Conservation (phyloP, 2,797 vertebrate species). For the Arvicola amphibius region DNA sequence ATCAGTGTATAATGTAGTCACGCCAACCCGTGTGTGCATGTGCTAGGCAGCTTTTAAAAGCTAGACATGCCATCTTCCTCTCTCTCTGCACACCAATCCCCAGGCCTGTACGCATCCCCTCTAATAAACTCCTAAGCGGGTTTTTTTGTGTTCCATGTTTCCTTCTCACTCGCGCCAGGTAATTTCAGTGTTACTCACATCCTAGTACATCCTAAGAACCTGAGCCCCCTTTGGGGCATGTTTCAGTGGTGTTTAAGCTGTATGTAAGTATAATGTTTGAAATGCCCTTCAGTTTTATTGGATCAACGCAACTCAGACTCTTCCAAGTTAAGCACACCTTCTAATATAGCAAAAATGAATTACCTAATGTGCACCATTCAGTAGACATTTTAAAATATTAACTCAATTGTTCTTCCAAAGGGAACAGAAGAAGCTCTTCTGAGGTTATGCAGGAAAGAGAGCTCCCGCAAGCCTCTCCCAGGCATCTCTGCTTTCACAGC, state of each 20-base stretch:
- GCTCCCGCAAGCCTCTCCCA: neutral
- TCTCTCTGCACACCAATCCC: too few species aligned
- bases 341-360: slow-evolving; percentile 36
- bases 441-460: neutral
- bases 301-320: neutral
- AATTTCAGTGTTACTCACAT: neutral
- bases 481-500: neutral
- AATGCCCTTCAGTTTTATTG: slow-evolving; percentile 20
- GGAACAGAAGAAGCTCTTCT: neutral
- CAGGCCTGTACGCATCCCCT: too few species aligned
- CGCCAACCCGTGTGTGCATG: rapidly evolving
- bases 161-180: too few species aligned
- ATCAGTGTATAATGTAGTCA: too few species aligned
- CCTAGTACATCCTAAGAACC: neutral
- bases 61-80: too few species aligned
- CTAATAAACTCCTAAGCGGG: too few species aligned
- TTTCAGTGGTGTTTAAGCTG: neutral
- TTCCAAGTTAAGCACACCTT: slow-evolving; percentile 17
- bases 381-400: slow-evolving; percentile 46
- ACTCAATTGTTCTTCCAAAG: slow-evolving; percentile 51
- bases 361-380: neutral
- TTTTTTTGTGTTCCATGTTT: too few species aligned
- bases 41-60: too few species aligned
- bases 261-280: neutral
- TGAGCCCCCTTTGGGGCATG: neutral